These are phyloP conservation scores for Orchestia grillus DNA, from an alignment of 1,140 invertebrate species.

Conservation along the genomic window DNA sequence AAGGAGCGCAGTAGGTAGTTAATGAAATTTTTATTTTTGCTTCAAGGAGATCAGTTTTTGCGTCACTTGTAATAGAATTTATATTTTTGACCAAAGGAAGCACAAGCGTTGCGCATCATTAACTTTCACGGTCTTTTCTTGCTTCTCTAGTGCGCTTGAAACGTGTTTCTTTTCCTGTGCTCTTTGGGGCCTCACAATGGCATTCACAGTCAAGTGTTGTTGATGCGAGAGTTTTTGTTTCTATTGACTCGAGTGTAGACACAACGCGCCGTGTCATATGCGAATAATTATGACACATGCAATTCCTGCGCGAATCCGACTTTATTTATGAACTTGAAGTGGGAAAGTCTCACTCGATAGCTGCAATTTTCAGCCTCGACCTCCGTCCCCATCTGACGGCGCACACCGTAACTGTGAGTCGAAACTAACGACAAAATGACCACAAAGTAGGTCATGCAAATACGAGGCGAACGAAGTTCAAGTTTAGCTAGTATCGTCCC, in stretches of 20 bases:
- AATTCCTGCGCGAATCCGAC: not conserved
- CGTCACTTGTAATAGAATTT: not conserved
- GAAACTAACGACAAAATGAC: not conserved
- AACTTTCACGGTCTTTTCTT: not conserved
- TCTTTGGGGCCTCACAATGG: not conserved
- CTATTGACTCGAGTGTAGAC: not conserved
- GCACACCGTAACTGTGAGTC: not conserved
- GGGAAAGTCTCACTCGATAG: not conserved
- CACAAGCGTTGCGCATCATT: not conserved
- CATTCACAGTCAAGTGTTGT: not conserved
- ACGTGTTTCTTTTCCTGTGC: not conserved
- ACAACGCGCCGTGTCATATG: not conserved
- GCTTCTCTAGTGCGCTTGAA: not conserved
- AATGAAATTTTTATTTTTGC: too few relatives aligned
- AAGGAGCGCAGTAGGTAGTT: too few relatives aligned
- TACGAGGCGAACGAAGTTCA: not conserved
- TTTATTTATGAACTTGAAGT: not conserved
- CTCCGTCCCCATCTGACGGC: not conserved
- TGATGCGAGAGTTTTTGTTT: not conserved
- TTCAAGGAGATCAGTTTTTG: not conserved
- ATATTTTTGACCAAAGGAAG: not conserved
- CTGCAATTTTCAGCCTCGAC: not conserved
- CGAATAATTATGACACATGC: not conserved
- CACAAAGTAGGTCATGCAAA: not conserved
- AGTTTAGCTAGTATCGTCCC: not conserved